Percentiles rank a stretch among this genome's conserved stretches.
phyloP scores from a whole-genome alignment of 2,113 vertebrate genomes.

The Tupaia chinensis region DNA sequence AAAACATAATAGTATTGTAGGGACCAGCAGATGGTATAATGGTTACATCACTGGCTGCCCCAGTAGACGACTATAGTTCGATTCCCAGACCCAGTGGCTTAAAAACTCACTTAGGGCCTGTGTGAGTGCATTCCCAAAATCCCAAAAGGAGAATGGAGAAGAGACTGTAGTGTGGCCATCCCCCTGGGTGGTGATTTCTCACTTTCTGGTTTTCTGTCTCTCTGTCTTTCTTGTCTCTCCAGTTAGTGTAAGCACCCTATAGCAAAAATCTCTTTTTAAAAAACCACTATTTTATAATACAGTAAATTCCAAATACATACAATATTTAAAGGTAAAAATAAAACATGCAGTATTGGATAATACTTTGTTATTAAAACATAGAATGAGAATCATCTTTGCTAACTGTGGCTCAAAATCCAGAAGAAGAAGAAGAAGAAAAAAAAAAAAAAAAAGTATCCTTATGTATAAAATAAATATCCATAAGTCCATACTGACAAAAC shows the following conservation, averaged over 20 bases:
- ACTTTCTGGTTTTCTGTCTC: no score
- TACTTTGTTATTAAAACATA: background rate
- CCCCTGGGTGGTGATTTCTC: no score
- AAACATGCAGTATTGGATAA: background rate
- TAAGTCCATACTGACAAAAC: background rate
- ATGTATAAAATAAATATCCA: background rate
- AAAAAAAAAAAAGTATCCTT: background rate
- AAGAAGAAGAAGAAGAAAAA: background rate
- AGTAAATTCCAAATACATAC: background rate
- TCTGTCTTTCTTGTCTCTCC: no score
- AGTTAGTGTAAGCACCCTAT: no score
- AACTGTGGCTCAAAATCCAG: background rate
- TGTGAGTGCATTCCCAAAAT: no score
- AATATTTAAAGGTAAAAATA: background rate
- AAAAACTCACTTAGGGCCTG: no score
- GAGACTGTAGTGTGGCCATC: no score
- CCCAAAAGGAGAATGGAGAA: no score
- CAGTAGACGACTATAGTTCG: no score
- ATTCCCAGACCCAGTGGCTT: no score
- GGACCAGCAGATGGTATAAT: no score
- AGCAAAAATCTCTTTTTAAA: background rate
- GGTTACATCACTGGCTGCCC: no score
- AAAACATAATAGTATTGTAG: background rate
- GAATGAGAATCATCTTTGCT: background rate
- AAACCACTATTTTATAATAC: background rate